Base-by-base conservation (phyloP, 2,888 invertebrate genomes). In the Cheilosia grossa region DNA sequence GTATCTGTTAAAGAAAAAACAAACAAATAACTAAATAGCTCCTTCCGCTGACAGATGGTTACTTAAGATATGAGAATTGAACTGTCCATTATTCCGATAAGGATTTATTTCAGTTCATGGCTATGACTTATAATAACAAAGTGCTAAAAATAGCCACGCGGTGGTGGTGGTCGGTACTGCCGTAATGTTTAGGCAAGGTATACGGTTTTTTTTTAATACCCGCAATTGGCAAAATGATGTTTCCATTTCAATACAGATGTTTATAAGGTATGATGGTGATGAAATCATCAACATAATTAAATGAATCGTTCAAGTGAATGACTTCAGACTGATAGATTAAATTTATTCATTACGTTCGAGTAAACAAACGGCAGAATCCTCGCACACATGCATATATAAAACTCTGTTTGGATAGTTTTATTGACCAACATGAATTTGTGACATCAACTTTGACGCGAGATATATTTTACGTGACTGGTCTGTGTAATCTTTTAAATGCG, bases 371-470 rank as follows among this genome's bases (percentile, higher is more conserved):
- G 19, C 17, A 19, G 17, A 47, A 47, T 17, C 2, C 19, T 37
- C 37, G 13, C 13, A 33, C 33, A 33, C 5, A 6, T 2, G 17
- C n/a, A 44, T 44, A 47, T 10, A 19, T 19, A 47, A 19, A 44
- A 47, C 19, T 19, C 17, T 47, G 17, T n/a, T 47, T 47, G 47
- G 17, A 47, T 17, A 2, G 17, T 47, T 47, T 47, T 47, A n/a
- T 17, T 19, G 19, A 47, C 19, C 19, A 44, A n/a, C 5, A 44
- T 19, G 17, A 17, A 17, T 21, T 15, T 51, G 51, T 13, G 51
- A 51, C 51, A 51, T 51, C 21, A 24, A 51, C 51, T 51, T 51
- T 24, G 51, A 24, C 24, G 51, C 21, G 51, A 51, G 27, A 24
- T 24, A 51, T 24, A 24, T 51, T 24, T 27, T 24, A 10, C 51